Evolutionary conservation across 2,888 invertebrate genomes (phyloP), one percentile per base, ranked within the genome.

Genomic region (Aphodius granarius): DNA sequence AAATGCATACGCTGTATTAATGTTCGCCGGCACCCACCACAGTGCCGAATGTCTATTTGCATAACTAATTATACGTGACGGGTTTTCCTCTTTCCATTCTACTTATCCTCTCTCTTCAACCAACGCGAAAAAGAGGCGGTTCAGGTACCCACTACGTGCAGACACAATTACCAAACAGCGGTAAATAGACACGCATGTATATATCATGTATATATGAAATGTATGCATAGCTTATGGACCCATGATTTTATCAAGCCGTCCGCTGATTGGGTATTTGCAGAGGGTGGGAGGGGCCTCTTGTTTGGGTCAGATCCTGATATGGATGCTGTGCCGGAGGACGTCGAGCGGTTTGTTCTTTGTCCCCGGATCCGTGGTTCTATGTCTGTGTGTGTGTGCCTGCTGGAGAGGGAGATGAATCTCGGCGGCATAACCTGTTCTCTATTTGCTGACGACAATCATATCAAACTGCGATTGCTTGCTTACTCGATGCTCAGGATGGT

Each of bases 221-320:
- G 85, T 85, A 85, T 86, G 84, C 85, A 86, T 86, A 85, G 85
- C 85, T 85, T 85, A 86, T 86, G 86, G 86, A 86, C 84, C 86
- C 86, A 86, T 86, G 87, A 87, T 87, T 86, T 87, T 86, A 87
- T 86, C 86, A 85, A 84, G 83, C 85, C 82, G 84, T 84, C 84
- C 85, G 84, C 85, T 86, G 86, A 86, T 86, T 87, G 87, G 87
- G 86, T 86, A 85, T 87, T 87, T 86, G 85, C 86, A 82, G 82
- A 86, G 71, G 83, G 83, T 82, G 84, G 86, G 86, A 85, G 86
- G 85, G 83, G 83, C 84, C 81, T 80, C 81, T 18, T n/a, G 68
- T 82, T 83, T 81, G 82, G 83, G 83, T 81, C 80, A 79, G 76
- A 83, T 80, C 84, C 21, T 68, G 20, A 83, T 83, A 83, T 83